These are phyloP conservation scores for Omphaloscelis lunosa DNA, from an alignment of 2,888 invertebrate genomes.

Conservation along the genomic window DNA sequence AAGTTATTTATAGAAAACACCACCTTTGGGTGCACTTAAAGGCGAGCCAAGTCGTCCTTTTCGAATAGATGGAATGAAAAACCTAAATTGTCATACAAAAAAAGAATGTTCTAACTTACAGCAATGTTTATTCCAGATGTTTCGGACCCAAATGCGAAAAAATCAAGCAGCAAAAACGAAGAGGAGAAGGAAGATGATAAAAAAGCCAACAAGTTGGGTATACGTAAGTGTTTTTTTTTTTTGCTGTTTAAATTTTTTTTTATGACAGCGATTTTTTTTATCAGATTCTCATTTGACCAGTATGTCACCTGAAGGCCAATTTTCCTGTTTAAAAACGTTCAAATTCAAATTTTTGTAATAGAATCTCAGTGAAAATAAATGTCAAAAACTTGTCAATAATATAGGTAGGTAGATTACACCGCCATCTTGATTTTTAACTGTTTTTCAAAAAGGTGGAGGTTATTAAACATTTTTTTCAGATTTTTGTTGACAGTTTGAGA, in stretches of 20 bases:
- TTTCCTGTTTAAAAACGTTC: not conserved
- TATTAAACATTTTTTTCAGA: not conserved
- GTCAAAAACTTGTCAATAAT: not conserved
- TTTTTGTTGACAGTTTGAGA: too few relatives aligned
- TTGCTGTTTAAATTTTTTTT: too few relatives aligned
- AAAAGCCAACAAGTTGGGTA: constrained; percentile 69
- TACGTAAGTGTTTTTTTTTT: constrained; percentile 75
- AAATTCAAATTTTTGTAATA: not conserved
- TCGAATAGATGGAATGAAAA: too few relatives aligned
- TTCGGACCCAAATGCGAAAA: constrained; percentile 84
- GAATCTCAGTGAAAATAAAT: not conserved
- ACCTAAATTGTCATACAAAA: not conserved
- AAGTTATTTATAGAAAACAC: too few relatives aligned
- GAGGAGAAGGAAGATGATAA: constrained; percentile 82
- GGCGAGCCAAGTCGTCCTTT: too few relatives aligned
- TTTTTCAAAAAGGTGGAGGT: too few relatives aligned
- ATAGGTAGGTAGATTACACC: too few relatives aligned
- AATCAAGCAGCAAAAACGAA: constrained; percentile 85
- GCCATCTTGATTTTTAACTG: not conserved
- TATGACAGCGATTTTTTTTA: too few relatives aligned
- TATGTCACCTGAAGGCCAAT: not conserved
- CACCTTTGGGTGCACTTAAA: too few relatives aligned
- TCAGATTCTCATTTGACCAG: not conserved
- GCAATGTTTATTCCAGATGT: constrained; percentile 79
- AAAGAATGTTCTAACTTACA: not conserved